Percentiles rank a stretch among this genome's conserved stretches.
phyloP scores from a whole-genome alignment of 2,888 invertebrate species.

The Drosophila cognata region DNA sequence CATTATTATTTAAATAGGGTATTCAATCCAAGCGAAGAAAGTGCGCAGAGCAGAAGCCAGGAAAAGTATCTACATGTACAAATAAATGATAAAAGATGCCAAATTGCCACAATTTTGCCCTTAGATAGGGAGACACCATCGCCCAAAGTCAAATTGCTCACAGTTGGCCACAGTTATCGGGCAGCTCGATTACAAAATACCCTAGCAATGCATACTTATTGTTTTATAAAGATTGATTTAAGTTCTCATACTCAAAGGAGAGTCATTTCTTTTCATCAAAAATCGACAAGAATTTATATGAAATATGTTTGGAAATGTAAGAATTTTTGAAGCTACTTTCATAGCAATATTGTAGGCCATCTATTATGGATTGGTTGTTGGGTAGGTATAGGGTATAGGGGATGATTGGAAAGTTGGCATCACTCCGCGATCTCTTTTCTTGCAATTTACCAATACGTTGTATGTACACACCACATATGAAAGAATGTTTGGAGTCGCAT shows the following conservation, averaged over 20 bases:
- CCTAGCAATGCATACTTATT: not conserved
- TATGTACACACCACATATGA: not conserved
- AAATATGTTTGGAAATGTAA: not conserved
- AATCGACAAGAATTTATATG: not conserved
- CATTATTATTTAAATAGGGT: constrained; percentile 8
- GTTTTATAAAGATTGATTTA: not conserved
- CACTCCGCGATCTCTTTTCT: constrained; percentile 15
- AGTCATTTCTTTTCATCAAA: not conserved
- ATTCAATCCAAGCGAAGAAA: constrained; percentile 20
- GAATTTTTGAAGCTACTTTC: not conserved
- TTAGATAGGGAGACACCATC: constrained; percentile 18
- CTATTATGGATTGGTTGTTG: not conserved
- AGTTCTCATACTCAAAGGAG: not conserved
- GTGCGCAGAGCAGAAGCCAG: constrained; percentile 18
- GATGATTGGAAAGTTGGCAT: constrained; percentile 55
- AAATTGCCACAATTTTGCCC: constrained; percentile 54
- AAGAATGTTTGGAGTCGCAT: not conserved
- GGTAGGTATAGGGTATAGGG: constrained; percentile 15
- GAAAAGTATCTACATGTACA: constrained; percentile 19
- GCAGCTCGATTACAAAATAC: constrained; percentile 2
- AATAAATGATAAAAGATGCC: constrained; percentile 63
- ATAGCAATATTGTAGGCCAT: not conserved
- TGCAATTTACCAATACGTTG: constrained; percentile 31
- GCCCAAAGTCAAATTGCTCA: constrained; percentile 18
- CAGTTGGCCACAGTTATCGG: not conserved